Evolutionary conservation across 2,113 vertebrate genomes (phyloP).

Genomic region (Mustelus asterias): DNA sequence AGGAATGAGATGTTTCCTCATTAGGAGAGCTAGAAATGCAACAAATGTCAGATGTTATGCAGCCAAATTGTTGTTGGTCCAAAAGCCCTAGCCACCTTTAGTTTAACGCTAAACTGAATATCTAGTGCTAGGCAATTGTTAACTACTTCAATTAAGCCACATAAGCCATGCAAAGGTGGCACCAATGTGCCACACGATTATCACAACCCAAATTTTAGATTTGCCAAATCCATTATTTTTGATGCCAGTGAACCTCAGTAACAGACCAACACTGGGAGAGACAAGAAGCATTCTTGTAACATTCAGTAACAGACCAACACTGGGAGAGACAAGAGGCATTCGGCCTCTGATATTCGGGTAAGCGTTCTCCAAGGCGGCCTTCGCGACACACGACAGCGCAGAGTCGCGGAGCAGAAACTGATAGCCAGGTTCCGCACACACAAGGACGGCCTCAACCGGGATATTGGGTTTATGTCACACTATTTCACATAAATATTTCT

Average conservation of each 20-base stretch:
- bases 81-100: background rate
- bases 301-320: no score
- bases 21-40: background rate
- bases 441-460: no score
- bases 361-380: no score
- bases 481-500: no score
- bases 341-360: no score
- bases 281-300: no score
- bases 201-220: background rate
- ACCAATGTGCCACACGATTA: no score
- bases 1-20: background rate
- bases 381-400: no score
- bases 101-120: background rate
- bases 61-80: background rate
- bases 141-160: background rate
- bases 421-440: no score
- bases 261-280: background rate
- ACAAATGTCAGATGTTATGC: background rate
- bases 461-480: no score
- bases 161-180: background rate
- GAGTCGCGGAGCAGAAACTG: no score
- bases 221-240: background rate
- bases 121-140: background rate
- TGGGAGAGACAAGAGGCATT: no score
- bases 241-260: background rate